Evolutionary conservation across 2,797 vertebrate genomes (phyloP), one percentile per base, ranked within the genome.

Genomic region (Enteromius radiatus): DNA sequence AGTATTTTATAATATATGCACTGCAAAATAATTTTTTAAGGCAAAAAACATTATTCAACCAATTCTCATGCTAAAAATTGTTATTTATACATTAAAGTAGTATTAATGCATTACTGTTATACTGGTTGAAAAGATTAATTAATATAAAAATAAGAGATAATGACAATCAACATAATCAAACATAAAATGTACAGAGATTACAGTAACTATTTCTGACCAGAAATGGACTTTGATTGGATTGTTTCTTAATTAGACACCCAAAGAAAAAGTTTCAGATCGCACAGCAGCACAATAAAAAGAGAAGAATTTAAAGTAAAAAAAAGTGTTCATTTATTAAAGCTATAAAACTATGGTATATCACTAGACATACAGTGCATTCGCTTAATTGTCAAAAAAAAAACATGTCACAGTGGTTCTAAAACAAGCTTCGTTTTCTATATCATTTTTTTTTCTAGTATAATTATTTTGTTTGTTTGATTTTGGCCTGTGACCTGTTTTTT

Each of bases 401-500:
- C n/a, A 23, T 23, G 54, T 23, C 38, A 45, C 23, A 19, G 7
- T 21, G 17, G 26, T 33, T 33, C 28, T 73, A 52, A 73, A 73
- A 73, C 6, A 73, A 17, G 28, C 28, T 21, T 49, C 2, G 1
- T n/a, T 33, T 19, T n/a, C 17, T 12, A 31, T 49, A 3, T 45
- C 1, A 9, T 47, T 6, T 10, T 17, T 17, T 69, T 70, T 70
- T 28, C 14, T 47, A 70, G 23, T 31, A 31, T 71, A 31, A 52
- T 74, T 54, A 14, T 36, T 54, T n/a, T 3, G 21, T 41, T 59
- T 38, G 31, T 38, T 75, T 38, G 33, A 38, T 38, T 67, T 9
- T 59, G 52, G 14, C 73, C 52, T 75, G 28, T 61, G 23, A 70
- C 36, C 52, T 80, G 54, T 71, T 71, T 80, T 47, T 31, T 41